phyloP scores from a whole-genome alignment of 2,888 invertebrate genomes.

The Brenthis ino region DNA sequence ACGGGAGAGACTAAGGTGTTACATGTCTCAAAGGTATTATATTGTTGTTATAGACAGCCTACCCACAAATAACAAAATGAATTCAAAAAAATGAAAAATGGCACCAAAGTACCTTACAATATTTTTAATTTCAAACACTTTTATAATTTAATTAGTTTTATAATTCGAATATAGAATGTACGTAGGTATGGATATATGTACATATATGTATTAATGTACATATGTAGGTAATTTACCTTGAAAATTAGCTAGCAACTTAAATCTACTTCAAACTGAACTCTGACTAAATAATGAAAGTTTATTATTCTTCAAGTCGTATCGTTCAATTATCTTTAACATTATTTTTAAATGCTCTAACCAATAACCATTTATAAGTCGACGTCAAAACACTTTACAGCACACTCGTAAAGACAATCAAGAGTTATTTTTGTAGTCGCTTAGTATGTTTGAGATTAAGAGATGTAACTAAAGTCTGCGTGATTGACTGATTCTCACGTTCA shows the following conservation, averaged over 20 bases:
- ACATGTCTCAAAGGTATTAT: too few relatives aligned
- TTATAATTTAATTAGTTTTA: too few relatives aligned
- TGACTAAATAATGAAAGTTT: neutral
- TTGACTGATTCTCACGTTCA: constrained; percentile 59
- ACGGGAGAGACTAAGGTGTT: too few relatives aligned
- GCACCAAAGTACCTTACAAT: too few relatives aligned
- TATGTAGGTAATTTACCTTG: too few relatives aligned
- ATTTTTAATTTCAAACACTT: too few relatives aligned
- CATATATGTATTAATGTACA: too few relatives aligned
- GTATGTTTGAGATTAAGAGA: constrained; percentile 65
- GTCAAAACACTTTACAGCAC: constrained; percentile 71
- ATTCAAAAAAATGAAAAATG: too few relatives aligned
- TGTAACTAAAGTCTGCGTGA: constrained; percentile 70
- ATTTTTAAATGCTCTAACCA: constrained; percentile 34
- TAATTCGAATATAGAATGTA: too few relatives aligned
- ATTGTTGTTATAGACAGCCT: too few relatives aligned
- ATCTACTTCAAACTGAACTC: neutral
- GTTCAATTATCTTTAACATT: constrained; percentile 16
- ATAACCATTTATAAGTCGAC: constrained; percentile 64
- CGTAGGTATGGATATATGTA: neutral
- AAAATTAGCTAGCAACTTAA: neutral
- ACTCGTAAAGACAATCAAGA: constrained; percentile 63
- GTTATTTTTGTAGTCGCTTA: constrained; percentile 64
- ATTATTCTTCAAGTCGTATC: neutral
- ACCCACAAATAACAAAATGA: too few relatives aligned